Base-by-base conservation (phyloP, 2,797 vertebrate species). In the Psittacula derbiana region DNA sequence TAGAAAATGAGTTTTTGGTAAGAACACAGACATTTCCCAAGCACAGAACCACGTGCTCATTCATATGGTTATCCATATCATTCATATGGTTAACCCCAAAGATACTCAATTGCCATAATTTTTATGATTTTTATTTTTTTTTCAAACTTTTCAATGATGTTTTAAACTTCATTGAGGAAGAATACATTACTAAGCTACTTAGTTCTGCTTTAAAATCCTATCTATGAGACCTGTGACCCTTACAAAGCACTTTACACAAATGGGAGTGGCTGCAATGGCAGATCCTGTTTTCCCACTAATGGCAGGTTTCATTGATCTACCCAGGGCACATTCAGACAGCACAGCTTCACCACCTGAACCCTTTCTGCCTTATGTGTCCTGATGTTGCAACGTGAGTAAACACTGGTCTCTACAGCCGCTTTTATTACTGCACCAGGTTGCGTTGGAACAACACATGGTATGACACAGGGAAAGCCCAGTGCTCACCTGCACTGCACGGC, bases 401-500 rank as follows among this genome's bases (percentile, higher is more conserved):
- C n/a, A 41, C 7, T 0, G 1, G 12, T 21, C 36, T 55, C 38
- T 47, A 44, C 21, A 16, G 72, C 24, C 2, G 1, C 65, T 43
- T 30, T 49, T 16, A 52, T 50, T 50, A 67, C 8, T 38, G 17
- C 61, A 28, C 14, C 41, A 36, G 41, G 41, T 4, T 40, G 69
- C 2, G n/a, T 4, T 75, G 73, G 73, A 36, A 50, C 36, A 87
- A 38, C 36, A 15, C 27, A 2, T 0, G 10, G 33, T 16, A 20
- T 1, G 2, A 41, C 16, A 4, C 16, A 2, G 27, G 18, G 62
- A 70, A n/a, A 70, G 36, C 44, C 72, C 3, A 2, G 66, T 1
- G 4, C 43, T 17, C 1, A 3, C 25, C 3, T 0, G 33, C 33
- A 23, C n/a, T 8, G 40, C 66, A 25, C 0, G 0, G n/a, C 25